A percentile compares a stretch with the other conserved stretches of the same genome.
These are phyloP conservation scores for Antechinus stuartii DNA, from an alignment of 2,113 vertebrate genomes.

Conservation along the genomic window DNA sequence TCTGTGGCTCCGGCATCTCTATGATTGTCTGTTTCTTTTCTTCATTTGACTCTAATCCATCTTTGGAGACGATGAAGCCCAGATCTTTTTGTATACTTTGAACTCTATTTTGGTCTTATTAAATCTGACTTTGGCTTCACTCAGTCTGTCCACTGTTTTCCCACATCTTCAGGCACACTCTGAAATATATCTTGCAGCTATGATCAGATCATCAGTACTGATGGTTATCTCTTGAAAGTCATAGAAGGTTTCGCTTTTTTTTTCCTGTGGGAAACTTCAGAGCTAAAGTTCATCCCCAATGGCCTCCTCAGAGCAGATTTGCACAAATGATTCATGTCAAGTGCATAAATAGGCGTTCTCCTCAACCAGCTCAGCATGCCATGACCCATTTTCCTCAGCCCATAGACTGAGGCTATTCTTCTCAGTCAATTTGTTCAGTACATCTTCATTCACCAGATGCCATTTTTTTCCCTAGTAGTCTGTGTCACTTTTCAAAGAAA, in stretches of 20 bases:
- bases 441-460: slow-evolving; percentile 50
- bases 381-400: slow-evolving; percentile 57
- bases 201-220: slow-evolving; percentile 54
- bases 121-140: slow-evolving; percentile 54
- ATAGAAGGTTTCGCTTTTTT: not conserved
- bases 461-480: slow-evolving; percentile 6
- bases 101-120: slow-evolving; percentile 72
- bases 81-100: slow-evolving; percentile 65
- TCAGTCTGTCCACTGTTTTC: slow-evolving; percentile 52
- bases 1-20: slow-evolving; percentile 51
- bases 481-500: slow-evolving; percentile 16
- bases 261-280: slow-evolving; percentile 40
- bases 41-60: slow-evolving; percentile 64
- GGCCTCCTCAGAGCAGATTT: slow-evolving; percentile 36
- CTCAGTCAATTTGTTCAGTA: slow-evolving; percentile 37
- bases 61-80: slow-evolving; percentile 63
- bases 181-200: slow-evolving; percentile 33
- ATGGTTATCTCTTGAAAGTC: slow-evolving; percentile 38
- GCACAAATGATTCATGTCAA: slow-evolving; percentile 63
- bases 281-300: slow-evolving; percentile 55
- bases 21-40: slow-evolving; percentile 50
- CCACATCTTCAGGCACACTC: slow-evolving; percentile 55
- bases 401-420: slow-evolving; percentile 31
- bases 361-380: slow-evolving; percentile 50
- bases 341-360: slow-evolving; percentile 57